These are phyloP conservation scores for Hippocampus zosterae DNA, from an alignment of 2,113 vertebrate species.

Conservation along the genomic window DNA sequence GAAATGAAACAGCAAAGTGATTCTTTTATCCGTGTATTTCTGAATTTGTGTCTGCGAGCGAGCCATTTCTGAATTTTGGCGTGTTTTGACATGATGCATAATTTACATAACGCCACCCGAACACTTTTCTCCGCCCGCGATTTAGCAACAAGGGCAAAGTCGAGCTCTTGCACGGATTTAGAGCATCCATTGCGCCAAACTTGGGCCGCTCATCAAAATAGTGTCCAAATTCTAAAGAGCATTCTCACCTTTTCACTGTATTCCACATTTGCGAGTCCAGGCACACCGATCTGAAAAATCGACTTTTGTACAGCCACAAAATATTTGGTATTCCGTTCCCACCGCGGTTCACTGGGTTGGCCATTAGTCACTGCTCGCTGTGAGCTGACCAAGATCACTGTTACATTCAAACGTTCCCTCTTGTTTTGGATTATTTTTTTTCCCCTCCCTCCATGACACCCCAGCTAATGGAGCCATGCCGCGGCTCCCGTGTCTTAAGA, in stretches of 20 bases:
- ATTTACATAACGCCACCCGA: background rate
- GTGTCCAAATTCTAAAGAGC: too few species aligned
- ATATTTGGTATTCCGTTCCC: too few species aligned
- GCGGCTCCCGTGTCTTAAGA: slow-evolving; percentile 8
- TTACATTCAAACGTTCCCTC: background rate
- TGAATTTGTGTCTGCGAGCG: background rate
- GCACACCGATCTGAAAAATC: too few species aligned
- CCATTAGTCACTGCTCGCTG: background rate
- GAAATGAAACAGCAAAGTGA: background rate
- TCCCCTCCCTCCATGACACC: background rate
- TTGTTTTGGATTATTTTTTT: background rate
- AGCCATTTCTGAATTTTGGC: background rate
- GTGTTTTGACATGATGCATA: background rate
- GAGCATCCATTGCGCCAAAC: too few species aligned
- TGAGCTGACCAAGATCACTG: background rate
- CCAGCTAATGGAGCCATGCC: slow-evolving; percentile 6
- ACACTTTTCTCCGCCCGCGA: too few species aligned
- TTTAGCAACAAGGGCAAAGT: too few species aligned
- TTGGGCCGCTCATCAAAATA: too few species aligned
- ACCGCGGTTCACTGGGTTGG: background rate
- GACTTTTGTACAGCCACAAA: too few species aligned
- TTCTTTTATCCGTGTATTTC: background rate
- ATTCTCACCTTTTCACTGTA: background rate
- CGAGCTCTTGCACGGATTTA: too few species aligned
- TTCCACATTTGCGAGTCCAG: background rate